phyloP scores from a whole-genome alignment of 2,888 invertebrate species.

The Cactoblastis cactorum region DNA sequence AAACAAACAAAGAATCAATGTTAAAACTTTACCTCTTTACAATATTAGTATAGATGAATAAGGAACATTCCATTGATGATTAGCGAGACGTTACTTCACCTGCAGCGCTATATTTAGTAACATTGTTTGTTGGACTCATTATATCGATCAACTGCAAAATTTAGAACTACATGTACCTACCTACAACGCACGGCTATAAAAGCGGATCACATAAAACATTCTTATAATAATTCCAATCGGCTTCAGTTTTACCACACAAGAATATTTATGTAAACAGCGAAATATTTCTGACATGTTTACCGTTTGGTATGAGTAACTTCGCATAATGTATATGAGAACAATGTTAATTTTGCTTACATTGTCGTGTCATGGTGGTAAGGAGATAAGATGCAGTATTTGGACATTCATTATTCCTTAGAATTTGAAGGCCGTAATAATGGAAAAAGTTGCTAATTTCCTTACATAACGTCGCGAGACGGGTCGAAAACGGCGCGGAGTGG shows the following conservation, averaged over 20 bases:
- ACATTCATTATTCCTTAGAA: background rate
- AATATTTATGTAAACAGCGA: constrained; percentile 10
- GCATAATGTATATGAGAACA: background rate
- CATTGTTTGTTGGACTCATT: constrained; percentile 66
- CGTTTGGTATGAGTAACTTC: constrained; percentile 4
- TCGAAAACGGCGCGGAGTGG: constrained; percentile 15
- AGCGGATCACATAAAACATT: background rate
- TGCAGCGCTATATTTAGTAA: constrained; percentile 69
- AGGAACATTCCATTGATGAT: constrained; percentile 42
- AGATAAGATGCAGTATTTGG: background rate
- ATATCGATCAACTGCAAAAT: constrained; percentile 53
- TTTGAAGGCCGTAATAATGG: background rate
- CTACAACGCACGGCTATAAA: constrained; percentile 10
- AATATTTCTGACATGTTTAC: constrained; percentile 14
- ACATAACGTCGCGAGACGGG: background rate
- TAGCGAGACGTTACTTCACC: constrained; percentile 46
- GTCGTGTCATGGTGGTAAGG: background rate
- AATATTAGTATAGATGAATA: too few relatives aligned
- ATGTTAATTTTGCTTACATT: constrained; percentile 5
- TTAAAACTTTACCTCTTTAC: too few relatives aligned
- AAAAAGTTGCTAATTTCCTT: constrained; percentile 8
- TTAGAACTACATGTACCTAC: constrained; percentile 30
- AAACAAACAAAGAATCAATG: too few relatives aligned
- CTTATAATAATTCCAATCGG: background rate
- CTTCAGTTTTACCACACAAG: background rate